Base-by-base conservation (phyloP, 2,797 vertebrate genomes). In the Paedocypris micromegethes region DNA sequence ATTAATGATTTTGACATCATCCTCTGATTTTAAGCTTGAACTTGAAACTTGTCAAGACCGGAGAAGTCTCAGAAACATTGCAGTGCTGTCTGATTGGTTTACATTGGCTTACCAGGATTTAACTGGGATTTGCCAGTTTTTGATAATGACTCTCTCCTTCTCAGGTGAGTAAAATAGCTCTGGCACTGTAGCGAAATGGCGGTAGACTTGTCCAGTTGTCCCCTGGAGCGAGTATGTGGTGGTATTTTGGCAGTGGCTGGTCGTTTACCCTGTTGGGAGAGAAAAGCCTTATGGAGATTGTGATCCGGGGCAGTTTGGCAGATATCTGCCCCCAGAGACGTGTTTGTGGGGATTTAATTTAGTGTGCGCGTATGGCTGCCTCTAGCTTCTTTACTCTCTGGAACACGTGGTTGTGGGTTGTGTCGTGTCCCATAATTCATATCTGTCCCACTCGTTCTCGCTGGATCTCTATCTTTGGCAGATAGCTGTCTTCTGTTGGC, bases 281-380 rank as follows among this genome's bases (percentile, higher is more conserved):
- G 64, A 5, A 50, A 58, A 66, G 9, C 47, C 58, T 43, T 42
- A n/a, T 51, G 9, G 5, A 72, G 62, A 72, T 57, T 8, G 77
- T 80, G 55, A 83, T 76, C 53, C 46, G 56, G 57, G 38, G 55
- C 62, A 60, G 63, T 75, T 78, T 78, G 75, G 74, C 77, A 58
- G 58, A 62, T 59, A 63, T 48, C 66, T 65, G 23, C 71, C 49
- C 58, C 2, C 71, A 66, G 52, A 82, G 82, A 82, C 80, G 64
- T 80, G 76, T 83, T 83, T 84, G 78, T 54, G 67, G 64, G 74
- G 67, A 57, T 80, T 75, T 80, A 78, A 67, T 51, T 58, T 41
- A 64, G 75, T 46, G 66, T 72, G 75, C 56, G 65, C 70, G 75
- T 66, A 62, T 42, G 7, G 66, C 65, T 48, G 57, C 52, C 59